Percentiles rank a stretch among this genome's conserved stretches.
These are phyloP conservation scores for Odontomyia ornata DNA, from an alignment of 2,888 invertebrate genomes.

Conservation along the genomic window DNA sequence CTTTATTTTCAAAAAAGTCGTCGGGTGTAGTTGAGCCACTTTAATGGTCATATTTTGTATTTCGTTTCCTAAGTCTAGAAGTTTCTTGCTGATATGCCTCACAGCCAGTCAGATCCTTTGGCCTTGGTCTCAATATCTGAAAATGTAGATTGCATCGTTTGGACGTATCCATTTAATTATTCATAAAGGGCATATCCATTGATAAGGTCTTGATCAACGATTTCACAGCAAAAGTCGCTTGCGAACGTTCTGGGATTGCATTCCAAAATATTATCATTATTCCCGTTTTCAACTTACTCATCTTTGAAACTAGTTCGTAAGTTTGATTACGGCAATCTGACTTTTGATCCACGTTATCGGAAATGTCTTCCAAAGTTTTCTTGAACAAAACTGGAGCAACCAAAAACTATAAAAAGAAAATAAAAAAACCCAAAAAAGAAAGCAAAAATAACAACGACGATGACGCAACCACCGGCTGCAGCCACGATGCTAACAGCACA, in stretches of 20 bases:
- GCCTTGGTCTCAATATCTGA: background rate
- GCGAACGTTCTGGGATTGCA: background rate
- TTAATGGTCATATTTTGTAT: slow-evolving; percentile 1
- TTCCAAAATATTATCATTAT: background rate
- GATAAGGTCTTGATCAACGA: background rate
- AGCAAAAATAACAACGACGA: too few species aligned
- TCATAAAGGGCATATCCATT: slow-evolving; percentile 3
- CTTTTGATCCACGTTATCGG: slow-evolving; percentile 10
- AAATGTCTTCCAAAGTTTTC: slow-evolving; percentile 6
- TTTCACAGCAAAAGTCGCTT: background rate
- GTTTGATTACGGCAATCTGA: slow-evolving; percentile 10
- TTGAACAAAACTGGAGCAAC: too few species aligned
- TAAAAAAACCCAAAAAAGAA: too few species aligned
- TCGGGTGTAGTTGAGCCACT: background rate
- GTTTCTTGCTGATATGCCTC: background rate
- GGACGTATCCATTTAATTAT: background rate
- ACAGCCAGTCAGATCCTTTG: background rate
- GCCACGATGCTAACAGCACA: too few species aligned
- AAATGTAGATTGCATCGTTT: slow-evolving; percentile 8
- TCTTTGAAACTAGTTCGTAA: slow-evolving; percentile 1
- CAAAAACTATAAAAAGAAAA: too few species aligned
- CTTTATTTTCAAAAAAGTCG: background rate
- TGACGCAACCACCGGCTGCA: too few species aligned
- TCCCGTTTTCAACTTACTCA: slow-evolving; percentile 17
- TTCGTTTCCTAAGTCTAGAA: background rate